Conservation (phyloP, 2,797 vertebrate species). For the Labroides dimidiatus region DNA sequence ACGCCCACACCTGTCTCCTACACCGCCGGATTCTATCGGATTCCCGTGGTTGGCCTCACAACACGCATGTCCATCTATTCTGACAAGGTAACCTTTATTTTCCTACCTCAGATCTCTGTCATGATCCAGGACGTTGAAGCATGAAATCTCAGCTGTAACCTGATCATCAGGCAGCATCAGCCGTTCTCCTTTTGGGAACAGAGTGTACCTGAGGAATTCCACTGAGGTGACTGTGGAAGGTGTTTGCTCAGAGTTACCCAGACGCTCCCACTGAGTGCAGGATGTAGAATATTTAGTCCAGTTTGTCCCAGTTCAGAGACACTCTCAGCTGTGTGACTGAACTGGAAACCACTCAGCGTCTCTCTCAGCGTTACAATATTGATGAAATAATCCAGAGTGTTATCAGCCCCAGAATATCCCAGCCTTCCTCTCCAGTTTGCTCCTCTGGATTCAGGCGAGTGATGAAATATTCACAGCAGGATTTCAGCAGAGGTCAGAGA, state of each 20-base stretch:
- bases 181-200: background rate
- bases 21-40: conserved; percentile 99
- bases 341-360: conserved; percentile 22
- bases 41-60: conserved; percentile 97
- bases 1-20: conserved; percentile 99
- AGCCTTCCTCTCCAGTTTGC: background rate
- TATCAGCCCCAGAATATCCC: conserved; percentile 27
- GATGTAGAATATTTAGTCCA: conserved; percentile 21
- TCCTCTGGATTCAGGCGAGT: background rate
- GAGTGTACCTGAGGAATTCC: background rate
- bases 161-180: background rate
- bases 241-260: background rate
- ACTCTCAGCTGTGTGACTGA: background rate
- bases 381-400: conserved; percentile 27
- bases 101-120: background rate
- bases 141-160: background rate
- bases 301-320: conserved; percentile 27
- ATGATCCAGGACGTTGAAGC: background rate
- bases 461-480: conserved; percentile 34
- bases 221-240: background rate
- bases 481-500: conserved; percentile 1
- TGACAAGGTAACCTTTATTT: conserved; percentile 90
- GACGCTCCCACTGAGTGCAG: too few relatives aligned
- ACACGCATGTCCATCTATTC: conserved; percentile 99
- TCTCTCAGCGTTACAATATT: conserved; percentile 38